Base-by-base conservation (phyloP, 1,140 invertebrate genomes). In the Sarcophaga peregrina region DNA sequence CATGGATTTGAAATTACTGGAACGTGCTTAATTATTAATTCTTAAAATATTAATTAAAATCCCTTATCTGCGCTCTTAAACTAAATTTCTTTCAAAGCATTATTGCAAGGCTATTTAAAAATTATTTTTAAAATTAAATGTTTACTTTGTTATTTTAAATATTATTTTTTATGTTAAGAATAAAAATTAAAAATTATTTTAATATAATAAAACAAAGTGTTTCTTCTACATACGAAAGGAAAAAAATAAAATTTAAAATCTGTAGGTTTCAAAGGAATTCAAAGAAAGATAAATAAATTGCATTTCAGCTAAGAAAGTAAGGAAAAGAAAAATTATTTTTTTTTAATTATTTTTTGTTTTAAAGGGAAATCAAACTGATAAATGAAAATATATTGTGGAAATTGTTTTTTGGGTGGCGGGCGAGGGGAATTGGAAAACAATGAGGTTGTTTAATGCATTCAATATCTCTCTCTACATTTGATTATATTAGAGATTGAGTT, bases 351-450 rank as follows among this genome's bases (percentile, higher is more conserved):
- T 50, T 78, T 52, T 9, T 15, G 74, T 20, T 68, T 25, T n/a
- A 73, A 80, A 52, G 47, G 85, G 87, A 85, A 85, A 88, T 83
- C 85, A 86, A 86, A 89, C 7, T 17, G 3, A n/a, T 54, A 58
- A 58, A 54, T 37, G 17, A 80, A 80, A 80, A 54, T 20, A 74
- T 74, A 74, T 37, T 75, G 37, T 46, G 46, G 25, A 37, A 4
- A 37, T 37, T 37, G 25, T 2, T 37, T 37, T 37, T 37, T 37
- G 25, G 25, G 25, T 1, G 25, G 25, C 4, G 25, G 25, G 25
- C 1, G 25, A 4, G 46, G 74, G 74, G 2, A 75, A 15, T 46
- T 10, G 74, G 11, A 45, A 37, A 8, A 25, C 20, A 68, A 68
- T 20, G 17, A 37, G 1, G 17, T 68, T 52, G 50, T 52, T 68